phyloP scores from a whole-genome alignment of 2,888 invertebrate species.

The Polyommatus iphigenia region DNA sequence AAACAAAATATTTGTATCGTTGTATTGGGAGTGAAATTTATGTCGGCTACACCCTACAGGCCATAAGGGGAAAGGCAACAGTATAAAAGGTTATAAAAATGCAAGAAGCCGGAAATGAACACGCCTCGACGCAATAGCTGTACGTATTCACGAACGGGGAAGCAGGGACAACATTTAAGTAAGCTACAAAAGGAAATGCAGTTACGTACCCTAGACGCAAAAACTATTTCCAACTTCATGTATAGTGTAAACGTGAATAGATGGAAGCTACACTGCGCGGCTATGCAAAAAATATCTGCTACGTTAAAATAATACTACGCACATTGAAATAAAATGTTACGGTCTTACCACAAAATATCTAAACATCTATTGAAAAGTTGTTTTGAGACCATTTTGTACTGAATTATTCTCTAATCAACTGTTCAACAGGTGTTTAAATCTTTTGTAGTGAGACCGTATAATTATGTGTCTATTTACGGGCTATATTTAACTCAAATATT shows the following conservation, averaged over 20 bases:
- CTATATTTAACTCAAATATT: too few relatives aligned
- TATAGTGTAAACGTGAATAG: neutral
- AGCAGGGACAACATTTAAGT: constrained; percentile 35
- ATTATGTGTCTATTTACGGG: neutral
- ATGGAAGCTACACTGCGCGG: neutral
- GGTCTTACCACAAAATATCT: too few relatives aligned
- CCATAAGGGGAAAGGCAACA: constrained; percentile 54
- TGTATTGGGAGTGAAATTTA: constrained; percentile 33
- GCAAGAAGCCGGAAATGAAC: constrained; percentile 72
- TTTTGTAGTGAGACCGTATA: too few relatives aligned
- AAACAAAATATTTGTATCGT: constrained; percentile 31
- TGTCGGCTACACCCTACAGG: constrained; percentile 47
- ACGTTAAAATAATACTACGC: neutral
- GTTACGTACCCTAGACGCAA: constrained; percentile 36
- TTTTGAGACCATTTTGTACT: too few relatives aligned
- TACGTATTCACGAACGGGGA: constrained; percentile 39
- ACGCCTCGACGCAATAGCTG: constrained; percentile 52
- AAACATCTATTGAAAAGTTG: too few relatives aligned
- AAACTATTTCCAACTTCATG: constrained; percentile 30
- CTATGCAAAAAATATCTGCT: neutral
- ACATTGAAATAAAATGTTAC: neutral
- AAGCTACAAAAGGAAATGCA: constrained; percentile 41
- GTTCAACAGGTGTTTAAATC: too few relatives aligned
- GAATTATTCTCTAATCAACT: too few relatives aligned
- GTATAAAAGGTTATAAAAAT: constrained; percentile 66